These are phyloP conservation scores for Aythya baeri DNA, from an alignment of 2,113 vertebrate genomes.

Conservation along the genomic window DNA sequence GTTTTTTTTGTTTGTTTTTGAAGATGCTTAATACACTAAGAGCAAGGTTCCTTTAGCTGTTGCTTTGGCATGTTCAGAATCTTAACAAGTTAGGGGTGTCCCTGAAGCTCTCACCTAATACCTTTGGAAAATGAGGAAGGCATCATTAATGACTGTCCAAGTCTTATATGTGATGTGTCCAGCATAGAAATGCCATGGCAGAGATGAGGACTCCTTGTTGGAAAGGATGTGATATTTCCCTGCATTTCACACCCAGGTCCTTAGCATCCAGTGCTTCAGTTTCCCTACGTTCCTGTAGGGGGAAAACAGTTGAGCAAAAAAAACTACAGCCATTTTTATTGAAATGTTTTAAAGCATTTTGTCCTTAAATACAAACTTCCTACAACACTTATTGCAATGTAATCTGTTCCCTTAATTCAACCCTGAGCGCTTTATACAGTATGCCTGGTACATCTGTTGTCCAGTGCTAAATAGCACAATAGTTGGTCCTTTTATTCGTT, in stretches of 20 bases:
- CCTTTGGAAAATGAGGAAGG: not conserved
- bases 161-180: not conserved
- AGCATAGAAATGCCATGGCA: not conserved
- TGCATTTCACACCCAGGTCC: not conserved
- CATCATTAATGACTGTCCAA: not conserved
- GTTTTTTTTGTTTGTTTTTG: not conserved
- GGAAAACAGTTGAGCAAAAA: not conserved
- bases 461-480: not conserved
- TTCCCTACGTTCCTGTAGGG: not conserved
- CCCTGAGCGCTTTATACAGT: not conserved
- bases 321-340: not conserved
- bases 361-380: not conserved
- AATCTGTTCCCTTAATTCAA: not conserved
- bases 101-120: fast-evolving
- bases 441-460: not conserved
- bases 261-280: not conserved
- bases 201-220: not conserved
- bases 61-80: not conserved
- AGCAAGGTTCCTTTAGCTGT: not conserved
- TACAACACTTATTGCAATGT: not conserved
- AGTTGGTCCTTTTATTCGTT: not conserved
- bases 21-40: not conserved
- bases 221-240: not conserved
- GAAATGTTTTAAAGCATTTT: not conserved
- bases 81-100: not conserved